Percentiles rank a stretch among this genome's conserved stretches.
Conservation (phyloP, 2,797 vertebrate species). For the Dipus sagitta region DNA sequence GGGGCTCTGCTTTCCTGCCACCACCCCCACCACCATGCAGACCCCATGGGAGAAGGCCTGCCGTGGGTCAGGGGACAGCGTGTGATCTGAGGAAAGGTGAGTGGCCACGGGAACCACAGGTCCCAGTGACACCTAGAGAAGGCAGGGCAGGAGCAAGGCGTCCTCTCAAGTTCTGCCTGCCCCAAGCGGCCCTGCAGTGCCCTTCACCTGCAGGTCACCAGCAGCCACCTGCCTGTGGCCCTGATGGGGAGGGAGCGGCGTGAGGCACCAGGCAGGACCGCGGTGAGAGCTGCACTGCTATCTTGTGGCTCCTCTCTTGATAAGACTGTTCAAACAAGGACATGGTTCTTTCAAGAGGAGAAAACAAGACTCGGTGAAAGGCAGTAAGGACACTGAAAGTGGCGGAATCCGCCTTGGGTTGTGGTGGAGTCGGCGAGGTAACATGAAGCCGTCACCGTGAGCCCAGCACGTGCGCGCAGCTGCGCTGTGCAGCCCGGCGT, state of each 20-base stretch:
- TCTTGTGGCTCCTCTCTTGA: background rate
- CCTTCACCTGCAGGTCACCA: background rate
- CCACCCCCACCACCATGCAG: no score
- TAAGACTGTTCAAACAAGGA: background rate
- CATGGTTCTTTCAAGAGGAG: background rate
- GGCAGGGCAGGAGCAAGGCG: background rate
- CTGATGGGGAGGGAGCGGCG: background rate
- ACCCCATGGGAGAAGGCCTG: background rate
- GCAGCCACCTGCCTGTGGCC: background rate
- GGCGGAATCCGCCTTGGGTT: background rate
- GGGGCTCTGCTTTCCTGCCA: background rate
- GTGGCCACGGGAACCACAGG: background rate
- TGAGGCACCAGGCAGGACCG: background rate
- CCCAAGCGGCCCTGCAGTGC: background rate
- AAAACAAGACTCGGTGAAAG: background rate
- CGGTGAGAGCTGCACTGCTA: background rate
- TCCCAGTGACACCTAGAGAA: background rate
- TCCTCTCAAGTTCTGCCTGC: background rate
- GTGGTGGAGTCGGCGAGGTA: background rate
- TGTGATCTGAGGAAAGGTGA: background rate
- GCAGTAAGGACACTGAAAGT: background rate
- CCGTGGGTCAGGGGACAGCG: background rate
- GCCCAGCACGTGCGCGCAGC: no score
- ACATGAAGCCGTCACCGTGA: accelerated
- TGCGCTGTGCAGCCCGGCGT: background rate